Evolutionary conservation across 2,797 vertebrate species (phyloP), one percentile per base, ranked within the genome.

Genomic region (Protosalanx chinensis): DNA sequence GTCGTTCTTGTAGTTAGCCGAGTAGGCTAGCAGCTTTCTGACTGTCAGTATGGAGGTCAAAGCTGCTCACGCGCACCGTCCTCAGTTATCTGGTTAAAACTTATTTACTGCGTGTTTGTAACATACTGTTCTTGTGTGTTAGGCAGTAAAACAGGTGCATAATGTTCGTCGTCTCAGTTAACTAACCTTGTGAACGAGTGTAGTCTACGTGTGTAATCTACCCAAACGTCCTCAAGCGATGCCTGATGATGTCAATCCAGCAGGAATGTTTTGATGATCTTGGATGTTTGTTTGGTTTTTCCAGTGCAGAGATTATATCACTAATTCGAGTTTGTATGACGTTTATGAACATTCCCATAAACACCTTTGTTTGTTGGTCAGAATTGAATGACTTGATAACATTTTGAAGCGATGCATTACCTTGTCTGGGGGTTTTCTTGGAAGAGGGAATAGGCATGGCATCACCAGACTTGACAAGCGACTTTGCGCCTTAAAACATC

Each of bases 1-100:
- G 12, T 41, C 37, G 37, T 10, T 41, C 6, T 41, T 27, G n/a
- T 66, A 46, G 16, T 10, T 32, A 49, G 6, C 29, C 1, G 13
- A 30, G 1, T 15, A 30, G 49, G 5, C 23, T 13, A 32, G 10
- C 29, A 37, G 64, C 66, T 66, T 74, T 68, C 72, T 29, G 27
- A 57, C 29, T 3, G 70, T 70, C 6, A 57, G 8, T 75, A 53
- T 84, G 78, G 82, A 84, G 82, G 82, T 84, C 80, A 81, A 37
- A 37, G 59, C 16, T 8, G 58, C 23, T 67, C 51, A 18, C 41
- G 6, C 49, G 2, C 5, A 46, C 64, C 6, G 23, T 59, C 6
- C 29, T 27, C 65, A 30, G 32, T 15, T 67, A 27, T 16, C 15
- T 23, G 8, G 20, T 10, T 10, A 16, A 10, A 46, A 53, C 51